phyloP scores from a whole-genome alignment of 2,113 vertebrate genomes.

The Dascyllus trimaculatus region DNA sequence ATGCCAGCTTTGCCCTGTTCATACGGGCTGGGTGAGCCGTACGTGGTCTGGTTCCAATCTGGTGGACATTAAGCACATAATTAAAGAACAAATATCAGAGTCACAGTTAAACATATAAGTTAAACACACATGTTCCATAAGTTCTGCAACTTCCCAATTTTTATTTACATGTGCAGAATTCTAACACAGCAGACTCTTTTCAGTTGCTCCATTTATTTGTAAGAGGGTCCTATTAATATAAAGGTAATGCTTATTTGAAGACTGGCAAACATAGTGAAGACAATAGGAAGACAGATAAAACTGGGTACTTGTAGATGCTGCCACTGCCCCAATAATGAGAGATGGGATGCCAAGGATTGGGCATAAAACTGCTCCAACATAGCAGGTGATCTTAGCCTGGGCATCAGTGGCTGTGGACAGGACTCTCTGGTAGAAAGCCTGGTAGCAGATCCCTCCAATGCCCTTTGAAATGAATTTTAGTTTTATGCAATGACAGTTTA shows the following conservation, averaged over 20 bases:
- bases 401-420: slow-evolving; percentile 70
- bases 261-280: not conserved
- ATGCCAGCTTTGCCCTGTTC: slow-evolving; percentile 74
- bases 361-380: slow-evolving; percentile 66
- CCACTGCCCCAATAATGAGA: slow-evolving; percentile 81
- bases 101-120: too few species aligned
- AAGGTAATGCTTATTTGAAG: not conserved
- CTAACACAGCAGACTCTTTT: too few species aligned
- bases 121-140: too few species aligned
- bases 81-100: not conserved
- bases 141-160: too few species aligned
- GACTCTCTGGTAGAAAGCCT: slow-evolving; percentile 86
- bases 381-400: slow-evolving; percentile 82
- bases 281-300: not conserved
- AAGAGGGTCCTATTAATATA: too few species aligned
- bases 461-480: slow-evolving; percentile 48
- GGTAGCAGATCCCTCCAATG: slow-evolving; percentile 82
- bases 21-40: slow-evolving; percentile 75
- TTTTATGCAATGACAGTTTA: not conserved
- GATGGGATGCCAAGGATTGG: slow-evolving; percentile 81
- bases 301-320: slow-evolving; percentile 83
- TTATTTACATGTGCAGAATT: too few species aligned
- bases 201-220: too few species aligned
- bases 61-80: not conserved
- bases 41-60: slow-evolving; percentile 88